These are phyloP conservation scores for Sebastes oblongus DNA, from an alignment of 2,797 vertebrate genomes.

Conservation along the genomic window DNA sequence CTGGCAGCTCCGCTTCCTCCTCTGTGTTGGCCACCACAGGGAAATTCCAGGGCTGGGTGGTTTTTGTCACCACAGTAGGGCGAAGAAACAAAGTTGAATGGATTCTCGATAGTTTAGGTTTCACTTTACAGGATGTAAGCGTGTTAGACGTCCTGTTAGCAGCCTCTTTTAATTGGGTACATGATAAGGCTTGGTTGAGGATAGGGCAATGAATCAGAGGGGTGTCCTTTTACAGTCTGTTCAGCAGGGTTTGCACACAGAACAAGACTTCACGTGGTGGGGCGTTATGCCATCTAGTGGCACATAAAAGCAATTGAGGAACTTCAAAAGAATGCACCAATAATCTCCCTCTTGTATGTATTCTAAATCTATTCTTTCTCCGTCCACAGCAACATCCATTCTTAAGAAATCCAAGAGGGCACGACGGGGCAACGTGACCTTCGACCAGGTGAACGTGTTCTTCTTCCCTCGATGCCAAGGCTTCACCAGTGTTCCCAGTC, in stretches of 20 bases:
- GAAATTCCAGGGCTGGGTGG: slow-evolving; percentile 73
- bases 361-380: slow-evolving; percentile 14
- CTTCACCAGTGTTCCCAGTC: slow-evolving; percentile 96
- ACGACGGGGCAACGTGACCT: slow-evolving; percentile 88
- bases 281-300: slow-evolving; percentile 66
- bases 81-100: slow-evolving; percentile 39
- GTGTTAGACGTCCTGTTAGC: slow-evolving; percentile 57
- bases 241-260: slow-evolving; percentile 25
- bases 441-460: slow-evolving; percentile 94
- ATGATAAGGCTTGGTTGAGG: slow-evolving; percentile 57
- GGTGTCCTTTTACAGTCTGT: slow-evolving; percentile 65
- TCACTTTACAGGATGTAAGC: slow-evolving; percentile 66
- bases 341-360: not conserved
- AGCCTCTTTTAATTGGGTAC: slow-evolving; percentile 68
- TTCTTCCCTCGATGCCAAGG: slow-evolving; percentile 98
- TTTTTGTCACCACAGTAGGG: slow-evolving; percentile 50
- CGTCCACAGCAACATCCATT: slow-evolving; percentile 87
- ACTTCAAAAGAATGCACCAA: not conserved
- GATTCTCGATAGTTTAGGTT: slow-evolving; percentile 59
- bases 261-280: not conserved
- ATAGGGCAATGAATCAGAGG: slow-evolving; percentile 60
- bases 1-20: slow-evolving; percentile 59
- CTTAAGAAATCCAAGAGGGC: slow-evolving; percentile 89
- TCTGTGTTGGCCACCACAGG: slow-evolving; percentile 45
- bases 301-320: not conserved